Base-by-base conservation (phyloP, 2,888 invertebrate genomes). In the Panorpa germanica region DNA sequence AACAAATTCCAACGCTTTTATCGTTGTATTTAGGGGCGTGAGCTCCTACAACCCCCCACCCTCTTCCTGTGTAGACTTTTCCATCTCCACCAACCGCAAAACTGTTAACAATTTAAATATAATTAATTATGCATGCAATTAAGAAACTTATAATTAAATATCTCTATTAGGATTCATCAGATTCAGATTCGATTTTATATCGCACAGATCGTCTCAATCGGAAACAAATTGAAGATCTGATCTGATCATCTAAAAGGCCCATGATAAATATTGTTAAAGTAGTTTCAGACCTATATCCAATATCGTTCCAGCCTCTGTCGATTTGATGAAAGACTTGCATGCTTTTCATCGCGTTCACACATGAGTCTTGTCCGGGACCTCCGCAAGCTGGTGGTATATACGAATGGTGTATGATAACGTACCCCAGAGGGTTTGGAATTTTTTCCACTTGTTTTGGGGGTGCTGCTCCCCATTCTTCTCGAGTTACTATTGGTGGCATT, bases 61-160 rank as follows among this genome's bases (percentile, higher is more conserved):
- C 76, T 3, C 77, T 59, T 2, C 75, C 77, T 38, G 65, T 65
- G 48, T 76, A 80, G 4, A 63, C 71, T 9, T 59, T 55, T 1
- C 74, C 75, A 40, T 80, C 77, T 13, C 74, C 69, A 3, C 80
- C 78, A 17, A 77, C 62, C 24, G 64, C 67, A 48, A 77, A 81
- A 45, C 70, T 76, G 45, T 49, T 64, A 38, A 12, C 13, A 17
- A 7, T 17, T 22, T 9, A 26, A 5, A 18, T 14, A 9, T n/a
- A 4, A 19, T 6, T 8, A 28, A 18, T 12, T 6, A 6, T 5
- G 10, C 3, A 18, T 10, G 6, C 10, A 5, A 15, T 20, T 9
- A 11, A 12, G 5, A 5, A 11, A 12, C n/a, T 11, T 22, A 4
- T 11, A 16, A 16, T 9, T 5, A 4, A 21, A 15, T 22, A 12